Percentiles rank a stretch among this genome's conserved stretches.
Evolutionary conservation across 2,113 vertebrate species (phyloP).

Genomic region (Penelope pileata): DNA sequence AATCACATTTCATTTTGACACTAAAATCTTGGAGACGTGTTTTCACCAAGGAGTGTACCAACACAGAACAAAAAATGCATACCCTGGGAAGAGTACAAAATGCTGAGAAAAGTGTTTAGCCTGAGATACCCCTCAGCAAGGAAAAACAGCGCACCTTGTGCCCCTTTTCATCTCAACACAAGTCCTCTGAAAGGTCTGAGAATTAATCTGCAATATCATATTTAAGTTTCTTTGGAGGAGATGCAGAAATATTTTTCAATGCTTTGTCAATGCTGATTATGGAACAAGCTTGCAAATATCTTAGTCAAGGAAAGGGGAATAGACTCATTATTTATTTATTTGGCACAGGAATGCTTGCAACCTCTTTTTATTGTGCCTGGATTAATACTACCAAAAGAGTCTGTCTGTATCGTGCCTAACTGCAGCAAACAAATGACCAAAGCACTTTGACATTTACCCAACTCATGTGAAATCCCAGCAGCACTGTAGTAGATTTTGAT

Average conservation of each 20-base stretch:
- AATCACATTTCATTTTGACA: not conserved
- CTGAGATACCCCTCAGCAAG: not conserved
- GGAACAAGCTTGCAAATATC: not conserved
- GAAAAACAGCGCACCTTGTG: not conserved
- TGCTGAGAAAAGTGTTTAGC: not conserved
- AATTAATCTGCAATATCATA: not conserved
- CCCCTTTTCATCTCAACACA: not conserved
- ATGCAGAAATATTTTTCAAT: not conserved
- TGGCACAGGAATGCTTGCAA: not conserved
- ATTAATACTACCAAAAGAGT: not conserved
- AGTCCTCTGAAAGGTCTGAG: not conserved
- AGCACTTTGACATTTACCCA: not conserved
- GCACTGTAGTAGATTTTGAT: not conserved
- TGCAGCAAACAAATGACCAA: not conserved
- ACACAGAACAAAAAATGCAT: not conserved
- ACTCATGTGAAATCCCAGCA: not conserved
- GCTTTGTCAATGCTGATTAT: not conserved
- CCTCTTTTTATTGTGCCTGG: not conserved
- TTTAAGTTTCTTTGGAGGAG: not conserved
- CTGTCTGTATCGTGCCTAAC: not conserved
- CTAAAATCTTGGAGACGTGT: not conserved
- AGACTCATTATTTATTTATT: not conserved
- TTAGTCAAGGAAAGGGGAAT: not conserved
- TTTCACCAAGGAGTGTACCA: not conserved
- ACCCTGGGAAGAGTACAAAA: not conserved